Conservation (phyloP, 2,797 vertebrate species). For the Corythornis leucogaster region DNA sequence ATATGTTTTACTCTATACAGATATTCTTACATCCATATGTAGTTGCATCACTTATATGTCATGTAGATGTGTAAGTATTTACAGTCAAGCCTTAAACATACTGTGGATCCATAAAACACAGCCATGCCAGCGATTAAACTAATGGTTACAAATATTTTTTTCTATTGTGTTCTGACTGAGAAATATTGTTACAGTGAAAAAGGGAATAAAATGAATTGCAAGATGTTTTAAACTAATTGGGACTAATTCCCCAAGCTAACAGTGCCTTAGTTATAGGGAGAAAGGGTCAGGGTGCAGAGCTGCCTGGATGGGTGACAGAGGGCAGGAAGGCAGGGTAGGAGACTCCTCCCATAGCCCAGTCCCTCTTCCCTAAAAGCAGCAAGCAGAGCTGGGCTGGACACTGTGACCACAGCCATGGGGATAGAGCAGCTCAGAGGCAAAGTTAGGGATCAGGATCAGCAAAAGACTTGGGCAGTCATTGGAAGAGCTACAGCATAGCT, state of each 20-base stretch:
- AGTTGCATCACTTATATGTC: background rate
- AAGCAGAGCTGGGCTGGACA: background rate
- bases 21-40: background rate
- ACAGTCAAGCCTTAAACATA: background rate
- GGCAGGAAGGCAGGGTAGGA: background rate
- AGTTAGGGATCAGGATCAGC: background rate
- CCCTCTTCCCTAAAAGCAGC: background rate
- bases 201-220: background rate
- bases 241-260: background rate
- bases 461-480: background rate
- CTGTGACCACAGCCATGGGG: too few relatives aligned
- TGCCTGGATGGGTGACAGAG: background rate
- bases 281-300: accelerated
- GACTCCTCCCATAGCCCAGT: background rate
- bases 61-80: background rate
- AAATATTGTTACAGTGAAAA: background rate
- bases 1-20: background rate
- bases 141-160: background rate
- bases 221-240: background rate
- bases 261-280: background rate
- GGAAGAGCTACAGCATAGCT: background rate
- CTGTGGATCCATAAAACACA: background rate
- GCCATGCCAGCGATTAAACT: background rate
- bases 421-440: accelerated
- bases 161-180: background rate